Evolutionary conservation across 2,113 vertebrate genomes (phyloP), one percentile per base, ranked within the genome.

Genomic region (Gymnorhina tibicen): DNA sequence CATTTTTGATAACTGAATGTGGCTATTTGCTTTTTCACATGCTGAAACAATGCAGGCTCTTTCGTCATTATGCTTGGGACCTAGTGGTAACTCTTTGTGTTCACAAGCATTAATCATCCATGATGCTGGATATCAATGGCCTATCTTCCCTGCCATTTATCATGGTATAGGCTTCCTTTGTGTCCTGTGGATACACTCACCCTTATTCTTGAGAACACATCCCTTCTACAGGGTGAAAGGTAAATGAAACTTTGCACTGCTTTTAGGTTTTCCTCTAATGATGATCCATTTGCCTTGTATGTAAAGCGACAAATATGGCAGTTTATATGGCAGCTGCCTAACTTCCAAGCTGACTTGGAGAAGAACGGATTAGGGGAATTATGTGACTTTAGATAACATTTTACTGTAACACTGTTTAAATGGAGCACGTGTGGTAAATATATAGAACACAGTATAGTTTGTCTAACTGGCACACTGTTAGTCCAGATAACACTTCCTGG

Each of bases 31-130:
- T 84, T 93, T 81, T 58, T 60, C 30, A 35, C 49, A 59, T 19
- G 11, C 84, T 83, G 39, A 62, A 93, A 82, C 21, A 76, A 52
- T 44, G 8, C 24, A 80, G 30, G 20, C 18, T 32, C 49, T 76
- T 91, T 59, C 24, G 52, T 87, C 84, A 58, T 74, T 87, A 64
- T 89, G 26, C 68, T 89, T 91, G 64, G 77, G 46, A 80, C 23
- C 23, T 62, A 85, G 46, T 27, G 59, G 47, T 78, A 82, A 91
- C 44, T 90, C 12, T 89, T 58, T 62, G 33, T 97, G 50, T 93
- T 96, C 82, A 91, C 47, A 95, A 50, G 58, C 44, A 95, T 94
- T 93, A 92, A 95, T 97, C 86, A 94, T 59, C 68, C 62, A 13
- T 30, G 37, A 42, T 89, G 42, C 35, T 39, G 23, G 49, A 75